Base-by-base conservation (phyloP, 2,113 vertebrate species). In the Rhadina sibilatrix region DNA sequence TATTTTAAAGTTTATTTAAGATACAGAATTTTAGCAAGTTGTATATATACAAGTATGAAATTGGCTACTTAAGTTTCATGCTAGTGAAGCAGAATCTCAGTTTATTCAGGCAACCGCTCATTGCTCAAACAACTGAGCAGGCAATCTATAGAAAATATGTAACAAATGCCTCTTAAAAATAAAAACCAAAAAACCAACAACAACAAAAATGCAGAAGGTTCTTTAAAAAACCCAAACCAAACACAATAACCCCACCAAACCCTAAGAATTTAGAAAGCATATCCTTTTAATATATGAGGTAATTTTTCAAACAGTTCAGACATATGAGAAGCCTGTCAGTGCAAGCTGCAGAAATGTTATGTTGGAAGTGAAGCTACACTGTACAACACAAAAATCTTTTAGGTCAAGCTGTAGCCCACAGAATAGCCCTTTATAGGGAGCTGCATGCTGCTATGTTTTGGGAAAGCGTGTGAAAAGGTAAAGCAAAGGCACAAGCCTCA, bases 391-490 rank as follows among this genome's bases (percentile, higher is more conserved):
- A 63, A 87, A 31, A 40, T 38, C 28, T 70, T 72, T 54, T 16
- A 82, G 63, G 42, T 33, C 54, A 53, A 12, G 25, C 17, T 44
- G 52, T 10, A 71, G 25, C 25, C 20, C 80, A 95, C 56, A 85
- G 44, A 84, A 78, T 9, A 78, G 79, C 5, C 12, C 15, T 30
- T 21, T 37, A 52, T 35, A 12, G 56, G 49, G 49, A 87, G 27
- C 1, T 46, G 23, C 24, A 46, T 0, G 0, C 15, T 50, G 20
- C 22, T 30, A 10, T 35, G 24, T 40, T 87, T 75, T 40, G 40
- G 40, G 37, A 78, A n/a, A 78, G 22, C 8, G 22, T 20, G 7
- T 24, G 47, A 37, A 77, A 52, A 77, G 8, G 46, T 16, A 74
- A 77, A 54, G 35, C 38, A 92, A 81, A 90, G 31, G n/a, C 60